Evolutionary conservation across 2,797 vertebrate genomes (phyloP).

Genomic region (Rhadinocentrus ornatus): DNA sequence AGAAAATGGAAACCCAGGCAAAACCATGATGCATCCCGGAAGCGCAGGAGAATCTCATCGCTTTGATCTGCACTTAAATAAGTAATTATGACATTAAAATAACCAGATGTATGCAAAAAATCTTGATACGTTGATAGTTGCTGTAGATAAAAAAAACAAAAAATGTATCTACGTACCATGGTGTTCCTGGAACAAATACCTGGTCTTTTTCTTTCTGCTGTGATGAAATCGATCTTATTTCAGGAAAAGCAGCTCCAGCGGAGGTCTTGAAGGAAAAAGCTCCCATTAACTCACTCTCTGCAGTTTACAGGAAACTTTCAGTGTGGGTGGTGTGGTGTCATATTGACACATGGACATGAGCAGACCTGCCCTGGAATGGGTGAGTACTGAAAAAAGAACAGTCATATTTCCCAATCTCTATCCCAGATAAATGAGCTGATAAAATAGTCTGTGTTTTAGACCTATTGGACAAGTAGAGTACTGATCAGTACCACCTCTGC

Average conservation of each 20-base stretch:
- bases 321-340: neutral
- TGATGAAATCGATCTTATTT: neutral
- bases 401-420: neutral
- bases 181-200: neutral
- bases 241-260: neutral
- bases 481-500: no score
- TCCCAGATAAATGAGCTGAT: neutral
- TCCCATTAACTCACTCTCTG: neutral
- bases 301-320: neutral
- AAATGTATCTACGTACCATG: conserved; percentile 31
- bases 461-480: no score
- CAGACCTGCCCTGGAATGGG: conserved; percentile 55
- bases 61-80: conserved; percentile 33
- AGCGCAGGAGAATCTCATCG: neutral
- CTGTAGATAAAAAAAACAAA: neutral
- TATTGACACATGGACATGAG: conserved; percentile 29
- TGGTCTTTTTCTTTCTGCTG: neutral
- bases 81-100: neutral
- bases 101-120: neutral
- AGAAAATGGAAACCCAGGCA: conserved; percentile 39
- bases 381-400: neutral
- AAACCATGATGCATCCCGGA: neutral
- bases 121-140: neutral
- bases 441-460: no score
- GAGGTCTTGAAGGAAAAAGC: neutral